Base-by-base conservation (phyloP, 2,888 invertebrate species). In the Orthosia cruda region DNA sequence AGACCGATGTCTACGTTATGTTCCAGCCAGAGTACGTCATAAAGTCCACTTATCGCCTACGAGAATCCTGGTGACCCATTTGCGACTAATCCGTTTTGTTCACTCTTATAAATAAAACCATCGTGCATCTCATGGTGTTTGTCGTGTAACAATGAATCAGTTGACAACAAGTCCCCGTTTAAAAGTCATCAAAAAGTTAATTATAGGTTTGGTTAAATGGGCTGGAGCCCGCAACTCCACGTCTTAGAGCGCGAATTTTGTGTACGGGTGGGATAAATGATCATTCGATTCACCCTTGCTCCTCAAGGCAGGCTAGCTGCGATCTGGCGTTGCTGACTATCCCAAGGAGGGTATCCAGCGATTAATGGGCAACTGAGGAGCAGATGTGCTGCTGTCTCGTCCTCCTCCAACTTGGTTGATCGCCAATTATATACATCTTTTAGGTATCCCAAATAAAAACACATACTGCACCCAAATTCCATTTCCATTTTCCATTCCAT, bases 61-160 rank as follows among this genome's bases (percentile, higher is more conserved):
- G 32, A 67, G 18, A 32, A 75, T 72, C 63, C 58, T 71, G 58
- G 67, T 69, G 74, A 83, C 81, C 76, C 13, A 74, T 58, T 81
- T 76, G 26, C 26, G 20, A 32, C 40, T 55, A 75, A 55, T 68
- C 20, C 23, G n/a, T 15, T 52, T 23, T 63, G 65, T 32, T 63
- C 49, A 71, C 45, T 67, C 11, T 47, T 70, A 66, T 32, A 59
- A 67, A 70, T 71, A 65, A 57, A 77, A 63, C 52, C 4, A n/a
- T 26, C 13, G 23, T 23, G 4, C 12, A 40, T 18, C 11, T 62
- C 15, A 20, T 50, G 15, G 26, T 32, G 16, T 1, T 9, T n/a
- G 11, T n/a, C 11, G 16, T 50, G 11, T 11, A 18, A 45, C 5
- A 1, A 12, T 15, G 3, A 55, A 32, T 9, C 13, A 52, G 55